These are phyloP conservation scores for Cephus pygmeus DNA, from an alignment of 2,888 invertebrate species.

Conservation along the genomic window DNA sequence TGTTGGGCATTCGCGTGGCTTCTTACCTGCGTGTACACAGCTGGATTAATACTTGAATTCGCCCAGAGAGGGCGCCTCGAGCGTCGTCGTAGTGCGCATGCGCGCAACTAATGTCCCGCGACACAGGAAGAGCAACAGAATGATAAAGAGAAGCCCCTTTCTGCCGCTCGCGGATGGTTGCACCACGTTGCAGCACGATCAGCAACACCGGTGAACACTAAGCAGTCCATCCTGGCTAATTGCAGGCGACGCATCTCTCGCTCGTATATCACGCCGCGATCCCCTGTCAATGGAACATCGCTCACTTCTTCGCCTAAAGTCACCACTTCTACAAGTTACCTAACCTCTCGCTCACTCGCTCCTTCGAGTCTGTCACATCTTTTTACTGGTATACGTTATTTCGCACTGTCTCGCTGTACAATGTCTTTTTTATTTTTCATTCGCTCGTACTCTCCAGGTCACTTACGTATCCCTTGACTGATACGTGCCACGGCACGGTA, in stretches of 20 bases:
- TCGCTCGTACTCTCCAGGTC: not conserved
- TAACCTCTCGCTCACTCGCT: slow-evolving; percentile 1
- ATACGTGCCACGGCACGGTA: not conserved
- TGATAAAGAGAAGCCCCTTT: not conserved
- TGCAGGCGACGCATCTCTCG: slow-evolving; percentile 9
- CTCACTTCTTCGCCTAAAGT: slow-evolving; percentile 8
- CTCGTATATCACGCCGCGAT: slow-evolving; percentile 8
- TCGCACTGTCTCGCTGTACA: not conserved
- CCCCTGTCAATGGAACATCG: slow-evolving; percentile 6
- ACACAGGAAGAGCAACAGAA: not conserved
- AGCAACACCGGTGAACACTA: not conserved
- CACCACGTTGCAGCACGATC: not conserved
- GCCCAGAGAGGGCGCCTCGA: slow-evolving; percentile 1
- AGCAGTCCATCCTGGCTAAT: slow-evolving; percentile 3
- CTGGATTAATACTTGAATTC: slow-evolving; percentile 15
- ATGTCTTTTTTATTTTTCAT: not conserved
- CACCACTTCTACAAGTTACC: not conserved
- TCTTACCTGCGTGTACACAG: slow-evolving; percentile 21
- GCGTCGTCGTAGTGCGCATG: not conserved
- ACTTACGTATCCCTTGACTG: not conserved
- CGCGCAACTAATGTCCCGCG: not conserved
- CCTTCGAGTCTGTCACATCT: slow-evolving; percentile 8
- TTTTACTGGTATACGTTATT: not conserved
- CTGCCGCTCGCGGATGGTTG: not conserved
- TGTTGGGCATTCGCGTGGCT: slow-evolving; percentile 15